A percentile compares a stretch with the other conserved stretches of the same genome.
These are phyloP conservation scores for Muschampia plurimacula DNA, from an alignment of 2,888 invertebrate species.

Conservation along the genomic window DNA sequence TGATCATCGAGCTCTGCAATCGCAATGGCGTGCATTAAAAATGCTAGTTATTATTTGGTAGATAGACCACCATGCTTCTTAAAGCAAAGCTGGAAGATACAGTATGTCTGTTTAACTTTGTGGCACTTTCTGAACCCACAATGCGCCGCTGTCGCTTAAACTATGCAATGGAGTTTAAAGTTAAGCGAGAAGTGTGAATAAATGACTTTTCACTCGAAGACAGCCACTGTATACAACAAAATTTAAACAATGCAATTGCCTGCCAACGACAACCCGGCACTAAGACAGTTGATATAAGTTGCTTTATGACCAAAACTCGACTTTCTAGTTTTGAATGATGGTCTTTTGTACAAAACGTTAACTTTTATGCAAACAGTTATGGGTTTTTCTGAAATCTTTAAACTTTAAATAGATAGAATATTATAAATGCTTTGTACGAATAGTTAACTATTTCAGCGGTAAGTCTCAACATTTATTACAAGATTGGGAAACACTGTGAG, in stretches of 20 bases:
- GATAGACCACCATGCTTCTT: neutral
- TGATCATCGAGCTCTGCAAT: neutral
- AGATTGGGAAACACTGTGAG: too few relatives aligned
- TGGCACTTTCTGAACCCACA: constrained; percentile 29
- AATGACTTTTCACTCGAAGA: constrained; percentile 31
- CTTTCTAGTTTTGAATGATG: constrained; percentile 1
- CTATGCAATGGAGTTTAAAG: constrained; percentile 35
- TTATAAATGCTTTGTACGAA: neutral
- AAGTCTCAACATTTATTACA: neutral
- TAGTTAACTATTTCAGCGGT: neutral
- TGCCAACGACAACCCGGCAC: neutral
- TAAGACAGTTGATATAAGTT: neutral
- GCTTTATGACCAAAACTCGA: neutral
- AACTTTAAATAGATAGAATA: too few relatives aligned
- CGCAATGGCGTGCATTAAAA: neutral
- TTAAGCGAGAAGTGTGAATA: constrained; percentile 33
- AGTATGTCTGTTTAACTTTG: constrained; percentile 19
- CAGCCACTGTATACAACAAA: constrained; percentile 22
- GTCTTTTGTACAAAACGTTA: too few relatives aligned
- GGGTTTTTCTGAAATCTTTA: too few relatives aligned
- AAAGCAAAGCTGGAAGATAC: constrained; percentile 17
- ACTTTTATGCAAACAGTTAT: too few relatives aligned
- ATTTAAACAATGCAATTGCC: constrained; percentile 26
- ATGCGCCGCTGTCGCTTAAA: constrained; percentile 27
- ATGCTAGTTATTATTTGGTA: neutral